Evolutionary conservation across 2,888 invertebrate species (phyloP).

Genomic region (Cetonia aurata): DNA sequence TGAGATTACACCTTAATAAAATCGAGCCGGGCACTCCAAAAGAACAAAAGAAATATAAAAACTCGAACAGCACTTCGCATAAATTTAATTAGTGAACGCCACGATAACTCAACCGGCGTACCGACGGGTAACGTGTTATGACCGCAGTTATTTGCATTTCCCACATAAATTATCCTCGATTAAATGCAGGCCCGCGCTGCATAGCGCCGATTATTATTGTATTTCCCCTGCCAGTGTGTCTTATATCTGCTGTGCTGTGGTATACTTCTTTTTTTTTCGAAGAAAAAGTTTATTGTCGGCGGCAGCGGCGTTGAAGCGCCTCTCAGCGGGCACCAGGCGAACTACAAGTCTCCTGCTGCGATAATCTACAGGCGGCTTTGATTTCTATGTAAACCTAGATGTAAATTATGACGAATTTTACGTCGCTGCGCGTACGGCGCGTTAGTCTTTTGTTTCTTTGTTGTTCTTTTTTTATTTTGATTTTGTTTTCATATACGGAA

Average conservation of each 20-base stretch:
- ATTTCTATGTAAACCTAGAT: conserved; percentile 51
- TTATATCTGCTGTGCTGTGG: background rate
- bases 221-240: conserved; percentile 2
- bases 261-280: background rate
- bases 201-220: conserved; percentile 22
- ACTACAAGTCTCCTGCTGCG: conserved; percentile 53
- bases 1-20: too few species aligned
- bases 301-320: conserved; percentile 46
- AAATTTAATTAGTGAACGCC: conserved; percentile 38
- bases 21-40: too few species aligned
- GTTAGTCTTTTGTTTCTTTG: conserved; percentile 11
- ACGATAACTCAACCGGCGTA: conserved; percentile 43
- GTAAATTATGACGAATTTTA: conserved; percentile 46
- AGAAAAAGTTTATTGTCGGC: conserved; percentile 9
- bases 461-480: background rate
- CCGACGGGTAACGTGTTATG: conserved; percentile 48
- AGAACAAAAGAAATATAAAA: background rate
- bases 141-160: conserved; percentile 48
- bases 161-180: conserved; percentile 42
- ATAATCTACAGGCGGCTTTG: conserved; percentile 49
- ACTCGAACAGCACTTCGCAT: conserved; percentile 3
- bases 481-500: background rate
- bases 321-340: conserved; percentile 52
- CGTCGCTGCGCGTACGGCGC: background rate
- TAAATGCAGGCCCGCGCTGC: conserved; percentile 23